Evolutionary conservation across 2,113 vertebrate genomes (phyloP).

Genomic region (Cyprinus carpio): DNA sequence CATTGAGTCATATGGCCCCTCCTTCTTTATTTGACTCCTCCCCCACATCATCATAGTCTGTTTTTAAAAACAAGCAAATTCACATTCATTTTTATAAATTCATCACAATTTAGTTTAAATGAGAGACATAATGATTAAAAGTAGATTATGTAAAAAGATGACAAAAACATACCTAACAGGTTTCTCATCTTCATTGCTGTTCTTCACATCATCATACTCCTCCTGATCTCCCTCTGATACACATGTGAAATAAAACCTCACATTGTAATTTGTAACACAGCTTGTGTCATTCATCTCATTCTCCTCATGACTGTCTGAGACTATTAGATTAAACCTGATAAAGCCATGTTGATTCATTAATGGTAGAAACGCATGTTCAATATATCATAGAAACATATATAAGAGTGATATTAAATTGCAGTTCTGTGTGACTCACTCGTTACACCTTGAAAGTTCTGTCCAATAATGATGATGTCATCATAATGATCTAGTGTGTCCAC

Average conservation of each 20-base stretch:
- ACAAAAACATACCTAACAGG: background rate
- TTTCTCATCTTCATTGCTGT: background rate
- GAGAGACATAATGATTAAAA: background rate
- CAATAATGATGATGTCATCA: constrained; percentile 30
- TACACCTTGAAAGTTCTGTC: background rate
- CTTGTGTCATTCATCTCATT: background rate
- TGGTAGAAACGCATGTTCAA: too few relatives aligned
- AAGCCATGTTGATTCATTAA: background rate
- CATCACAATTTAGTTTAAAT: background rate
- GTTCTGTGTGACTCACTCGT: constrained; percentile 4
- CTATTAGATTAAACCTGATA: background rate
- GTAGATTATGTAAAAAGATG: background rate
- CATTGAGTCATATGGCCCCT: background rate
- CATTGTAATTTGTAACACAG: background rate
- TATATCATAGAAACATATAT: too few relatives aligned
- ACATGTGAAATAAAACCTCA: background rate
- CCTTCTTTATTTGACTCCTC: background rate
- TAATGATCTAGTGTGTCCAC: background rate
- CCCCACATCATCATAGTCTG: constrained; percentile 24
- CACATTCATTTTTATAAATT: too few relatives aligned
- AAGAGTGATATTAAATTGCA: too few relatives aligned
- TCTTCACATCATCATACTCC: constrained; percentile 28
- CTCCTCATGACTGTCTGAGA: background rate
- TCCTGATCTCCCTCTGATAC: constrained; percentile 20
- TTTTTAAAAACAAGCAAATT: background rate